Base-by-base conservation (phyloP, 1,140 invertebrate species). In the Magallana gigas region DNA sequence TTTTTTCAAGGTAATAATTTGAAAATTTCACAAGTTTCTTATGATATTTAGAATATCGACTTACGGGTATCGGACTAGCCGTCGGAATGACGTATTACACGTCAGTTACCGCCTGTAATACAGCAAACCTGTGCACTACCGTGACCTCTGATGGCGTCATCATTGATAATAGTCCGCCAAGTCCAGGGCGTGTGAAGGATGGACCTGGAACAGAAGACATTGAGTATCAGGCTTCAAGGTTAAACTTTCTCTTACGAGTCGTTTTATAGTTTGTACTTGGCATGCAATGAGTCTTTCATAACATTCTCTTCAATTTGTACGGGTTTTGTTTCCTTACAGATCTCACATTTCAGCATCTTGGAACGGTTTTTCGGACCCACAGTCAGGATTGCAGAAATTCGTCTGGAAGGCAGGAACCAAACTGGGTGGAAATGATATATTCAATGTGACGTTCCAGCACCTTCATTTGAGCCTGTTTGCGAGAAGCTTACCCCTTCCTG, bases 71-170 rank as follows among this genome's bases (percentile, higher is more conserved):
- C n/a, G 62, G 68, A 18, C 86, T 92, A n/a, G 71, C 85, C 12
- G 84, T 83, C n/a, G 92, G 91, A 11, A 36, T 90, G 8, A 89
- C 18, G 18, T 92, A 92, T 87, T 92, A 89, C 56, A 89, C 89
- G 1, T 91, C 91, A 29, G 87, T 93, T n/a, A 90, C 88, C 5
- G 92, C 91, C 11, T 92, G 91, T 88, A 92, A 93, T 80, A 88
- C 85, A 6, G 91, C 90, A 56, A 85, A 82, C 5, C 60, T 91
- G 36, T 92, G 91, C 89, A 87, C 89, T 0, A 85, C 86, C 12
- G 87, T 60, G 7, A 89, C 91, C 1, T 93, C 92, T 57, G 92
- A 93, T 87, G 92, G 92, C n/a, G 57, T 93, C 68, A 64, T 92
- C 14, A 84, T 93, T n/a, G 92, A 93, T 62, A 88, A 76, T 59